Base-by-base conservation (phyloP, 2,797 vertebrate genomes). In the Saxicola maurus region DNA sequence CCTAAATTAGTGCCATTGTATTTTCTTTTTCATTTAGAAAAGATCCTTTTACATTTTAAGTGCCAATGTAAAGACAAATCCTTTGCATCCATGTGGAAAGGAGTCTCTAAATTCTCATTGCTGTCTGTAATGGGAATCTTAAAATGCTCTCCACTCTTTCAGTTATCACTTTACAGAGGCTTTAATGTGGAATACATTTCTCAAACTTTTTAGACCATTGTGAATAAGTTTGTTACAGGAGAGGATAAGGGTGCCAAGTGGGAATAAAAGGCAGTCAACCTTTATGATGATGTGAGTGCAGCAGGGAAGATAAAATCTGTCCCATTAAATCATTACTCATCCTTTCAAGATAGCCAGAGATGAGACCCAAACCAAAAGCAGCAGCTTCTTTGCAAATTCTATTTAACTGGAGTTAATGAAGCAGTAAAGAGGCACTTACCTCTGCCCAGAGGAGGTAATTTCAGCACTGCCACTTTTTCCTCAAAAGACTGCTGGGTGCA, bases 261-360 rank as follows among this genome's bases (percentile, higher is more conserved):
- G 52, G 56, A 91, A 75, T 83, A 91, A 94, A 79, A 85, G 37
- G 31, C 38, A 62, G 71, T 57, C 31, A 72, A 80, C 81, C 31
- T 92, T 81, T 83, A 67, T 67, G 78, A n/a, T 59, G 56, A 88
- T 68, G 35, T 78, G 74, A 92, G 89, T 53, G 64, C 49, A 87
- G 49, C 67, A 48, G 24, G n/a, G 80, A 89, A 87, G 87, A 83
- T 76, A 82, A 94, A 94, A 88, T 90, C 82, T 80, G 55, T 75
- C 45, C 80, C 37, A 57, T 93, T 91, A 91, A 88, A 87, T 84
- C 71, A 88, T 93, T 87, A 80, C 31, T 96, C 56, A 81, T 91
- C 59, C 65, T 94, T 87, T 87, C 59, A 86, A 83, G 64, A 81
- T 74, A 89, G 79, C 51, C 56, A 85, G 75, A 80, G 71, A 76